phyloP scores from a whole-genome alignment of 1,140 invertebrate genomes.

The Battus philenor region DNA sequence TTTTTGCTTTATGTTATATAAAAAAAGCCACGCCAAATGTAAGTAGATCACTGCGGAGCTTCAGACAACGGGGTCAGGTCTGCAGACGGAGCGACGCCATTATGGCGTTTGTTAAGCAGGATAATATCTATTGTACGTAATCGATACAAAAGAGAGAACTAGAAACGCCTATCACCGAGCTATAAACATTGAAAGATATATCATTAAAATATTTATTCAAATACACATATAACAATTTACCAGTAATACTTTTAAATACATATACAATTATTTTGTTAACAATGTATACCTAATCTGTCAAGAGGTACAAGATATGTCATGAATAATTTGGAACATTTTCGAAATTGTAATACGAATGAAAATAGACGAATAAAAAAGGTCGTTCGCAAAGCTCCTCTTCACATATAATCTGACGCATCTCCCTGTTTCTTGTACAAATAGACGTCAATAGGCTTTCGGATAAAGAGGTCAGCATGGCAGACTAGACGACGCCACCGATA shows the following conservation, averaged over 20 bases:
- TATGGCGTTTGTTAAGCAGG: slow-evolving; percentile 25
- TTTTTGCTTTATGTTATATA: too few relatives aligned
- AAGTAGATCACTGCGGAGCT: slow-evolving; percentile 30
- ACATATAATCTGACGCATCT: slow-evolving; percentile 23
- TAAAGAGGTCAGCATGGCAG: slow-evolving; percentile 56
- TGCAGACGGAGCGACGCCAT: slow-evolving; percentile 38
- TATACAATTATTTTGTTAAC: too few relatives aligned
- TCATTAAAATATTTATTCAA: too few relatives aligned
- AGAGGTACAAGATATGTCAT: too few relatives aligned
- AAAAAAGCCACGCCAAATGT: slow-evolving; percentile 18
- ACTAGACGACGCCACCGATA: slow-evolving; percentile 61
- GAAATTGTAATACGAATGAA: too few relatives aligned
- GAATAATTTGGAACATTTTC: too few relatives aligned
- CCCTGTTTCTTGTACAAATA: slow-evolving; percentile 17
- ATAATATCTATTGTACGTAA: neutral
- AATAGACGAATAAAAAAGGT: too few relatives aligned
- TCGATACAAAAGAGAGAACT: neutral
- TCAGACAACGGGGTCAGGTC: slow-evolving; percentile 34
- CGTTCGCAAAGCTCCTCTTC: slow-evolving; percentile 8
- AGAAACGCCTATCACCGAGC: neutral
- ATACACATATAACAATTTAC: too few relatives aligned
- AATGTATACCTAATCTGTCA: too few relatives aligned
- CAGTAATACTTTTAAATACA: too few relatives aligned
- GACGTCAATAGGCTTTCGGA: slow-evolving; percentile 30
- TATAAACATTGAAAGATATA: too few relatives aligned